Base-by-base conservation (phyloP, 1,140 invertebrate species). In the Chironomus tepperi region DNA sequence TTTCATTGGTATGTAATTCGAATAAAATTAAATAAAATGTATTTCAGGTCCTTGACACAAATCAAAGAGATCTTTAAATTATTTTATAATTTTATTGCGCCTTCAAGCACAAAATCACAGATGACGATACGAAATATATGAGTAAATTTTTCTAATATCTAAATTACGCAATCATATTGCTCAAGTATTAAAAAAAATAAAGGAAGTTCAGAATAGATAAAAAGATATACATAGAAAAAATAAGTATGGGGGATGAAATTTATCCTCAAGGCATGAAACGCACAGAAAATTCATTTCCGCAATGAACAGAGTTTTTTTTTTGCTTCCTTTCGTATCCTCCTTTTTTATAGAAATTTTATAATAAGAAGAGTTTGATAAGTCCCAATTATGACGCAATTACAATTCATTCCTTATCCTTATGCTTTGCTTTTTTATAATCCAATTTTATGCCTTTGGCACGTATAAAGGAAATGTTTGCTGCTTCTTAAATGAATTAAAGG, bases 311-410 rank as follows among this genome's bases (percentile, higher is more conserved):
- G n/a, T n/a, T 57, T 15, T 57, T n/a, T 57, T 57, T n/a, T 3
- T 3, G 5, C 7, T 47, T 47, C 2, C 8, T 5, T 57, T 15
- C 15, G 12, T 9, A 10, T 47, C 43, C 15, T 15, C 43, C 43
- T 47, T 15, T 10, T 47, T 57, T 57, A n/a, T 57, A n/a, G n/a
- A 57, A n/a, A 15, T n/a, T 57, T n/a, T n/a, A 57, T 15, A 47
- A 47, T 10, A 47, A 15, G n/a, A 57, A 57, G 47, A 57, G 47
- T 57, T 57, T n/a, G 47, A 57, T 57, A 57, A 57, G 47, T 57
- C 47, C 47, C 47, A 57, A 57, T 57, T 57, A 57, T 57, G 47
- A 57, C 47, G 47, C 47, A 57, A 57, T 57, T 57, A 57, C 47
- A 15, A 5, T 5, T n/a, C 12, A 34, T 34, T 34, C 24, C 24